phyloP scores from a whole-genome alignment of 2,888 invertebrate species.

The Ormyrus labotus region DNA sequence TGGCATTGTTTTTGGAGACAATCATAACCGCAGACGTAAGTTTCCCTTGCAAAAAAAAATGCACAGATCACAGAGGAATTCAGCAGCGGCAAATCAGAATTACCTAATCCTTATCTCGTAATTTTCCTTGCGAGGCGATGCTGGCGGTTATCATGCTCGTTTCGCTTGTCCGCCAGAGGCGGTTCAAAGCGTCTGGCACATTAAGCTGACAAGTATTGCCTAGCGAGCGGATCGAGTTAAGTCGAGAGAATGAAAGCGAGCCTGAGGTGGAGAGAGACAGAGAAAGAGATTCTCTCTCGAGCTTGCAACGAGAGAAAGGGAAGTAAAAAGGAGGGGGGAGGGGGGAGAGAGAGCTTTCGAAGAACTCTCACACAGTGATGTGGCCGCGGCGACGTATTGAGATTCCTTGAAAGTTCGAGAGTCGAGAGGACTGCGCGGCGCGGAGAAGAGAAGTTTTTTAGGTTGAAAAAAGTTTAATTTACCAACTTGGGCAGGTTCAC shows the following conservation, averaged over 20 bases:
- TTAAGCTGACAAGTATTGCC: constrained; percentile 10
- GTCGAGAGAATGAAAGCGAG: constrained; percentile 6
- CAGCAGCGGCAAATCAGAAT: too few species aligned
- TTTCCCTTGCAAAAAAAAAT: too few species aligned
- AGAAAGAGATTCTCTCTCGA: too few species aligned
- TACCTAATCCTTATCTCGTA: too few species aligned
- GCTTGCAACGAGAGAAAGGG: constrained; percentile 2
- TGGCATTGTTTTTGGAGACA: too few species aligned
- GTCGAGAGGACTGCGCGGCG: not conserved
- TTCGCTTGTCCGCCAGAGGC: too few species aligned
- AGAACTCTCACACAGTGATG: constrained; percentile 20
- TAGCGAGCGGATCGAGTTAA: not conserved
- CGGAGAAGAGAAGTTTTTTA: constrained; percentile 34
- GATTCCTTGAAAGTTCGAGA: constrained; percentile 51
- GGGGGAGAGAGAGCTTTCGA: constrained; percentile 29
- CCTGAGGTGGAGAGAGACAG: too few species aligned
- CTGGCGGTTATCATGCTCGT: too few species aligned
- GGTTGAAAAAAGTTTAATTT: constrained; percentile 53
- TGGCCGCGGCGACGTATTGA: constrained; percentile 39
- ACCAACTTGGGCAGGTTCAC: constrained; percentile 43
- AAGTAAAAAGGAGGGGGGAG: not conserved
- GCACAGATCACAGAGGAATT: too few species aligned
- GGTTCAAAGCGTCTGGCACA: too few species aligned
- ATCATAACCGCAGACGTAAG: too few species aligned
- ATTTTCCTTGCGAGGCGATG: too few species aligned